phyloP scores from a whole-genome alignment of 1,140 invertebrate species.

The Agraylea sexmaculata region DNA sequence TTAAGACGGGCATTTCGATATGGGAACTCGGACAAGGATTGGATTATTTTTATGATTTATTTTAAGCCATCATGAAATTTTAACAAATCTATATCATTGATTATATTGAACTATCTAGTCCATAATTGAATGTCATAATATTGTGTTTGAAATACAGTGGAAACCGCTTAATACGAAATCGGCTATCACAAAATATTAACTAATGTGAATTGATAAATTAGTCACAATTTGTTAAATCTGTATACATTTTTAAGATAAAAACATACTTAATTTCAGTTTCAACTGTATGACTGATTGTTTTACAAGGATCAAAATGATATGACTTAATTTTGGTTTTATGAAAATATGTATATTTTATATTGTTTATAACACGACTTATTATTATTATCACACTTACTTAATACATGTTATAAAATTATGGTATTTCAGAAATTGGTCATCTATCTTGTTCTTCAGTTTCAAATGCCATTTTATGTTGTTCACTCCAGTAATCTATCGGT shows the following conservation, averaged over 20 bases:
- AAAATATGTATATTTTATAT: neutral
- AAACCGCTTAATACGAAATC: too few species aligned
- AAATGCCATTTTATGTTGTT: conserved; percentile 11
- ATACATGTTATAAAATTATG: too few species aligned
- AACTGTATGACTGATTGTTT: neutral
- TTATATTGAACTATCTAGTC: too few species aligned
- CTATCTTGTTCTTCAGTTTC: too few species aligned
- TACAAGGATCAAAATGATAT: neutral
- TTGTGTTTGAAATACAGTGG: too few species aligned
- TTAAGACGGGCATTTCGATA: conserved; percentile 77
- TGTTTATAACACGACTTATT: neutral
- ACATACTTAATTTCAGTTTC: neutral
- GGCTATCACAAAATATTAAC: too few species aligned
- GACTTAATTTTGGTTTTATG: too few species aligned
- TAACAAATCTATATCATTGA: too few species aligned
- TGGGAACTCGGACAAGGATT: conserved; percentile 95
- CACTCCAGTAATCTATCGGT: conserved; percentile 14
- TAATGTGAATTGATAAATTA: too few species aligned
- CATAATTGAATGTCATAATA: too few species aligned
- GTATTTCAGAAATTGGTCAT: too few species aligned
- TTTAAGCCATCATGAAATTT: conserved; percentile 41
- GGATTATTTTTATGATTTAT: conserved; percentile 89
- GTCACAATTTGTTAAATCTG: too few species aligned
- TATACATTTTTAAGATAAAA: neutral
- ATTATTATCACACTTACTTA: neutral